Evolutionary conservation across 2,113 vertebrate genomes (phyloP).

Genomic region (Silurus glanis): DNA sequence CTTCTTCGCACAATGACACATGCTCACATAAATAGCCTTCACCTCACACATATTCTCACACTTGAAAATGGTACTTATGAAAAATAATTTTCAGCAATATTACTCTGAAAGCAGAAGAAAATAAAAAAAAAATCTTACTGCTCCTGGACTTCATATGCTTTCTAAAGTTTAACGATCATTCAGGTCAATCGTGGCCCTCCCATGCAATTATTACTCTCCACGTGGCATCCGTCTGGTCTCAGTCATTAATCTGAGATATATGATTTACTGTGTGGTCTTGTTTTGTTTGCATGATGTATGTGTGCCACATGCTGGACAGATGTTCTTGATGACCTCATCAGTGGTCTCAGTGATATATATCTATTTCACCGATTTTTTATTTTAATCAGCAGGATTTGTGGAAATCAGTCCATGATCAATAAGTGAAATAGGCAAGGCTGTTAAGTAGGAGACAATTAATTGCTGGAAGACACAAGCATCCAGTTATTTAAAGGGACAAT

Average conservation of each 20-base stretch:
- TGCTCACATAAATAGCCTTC: conserved; percentile 45
- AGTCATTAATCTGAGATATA: conserved; percentile 1
- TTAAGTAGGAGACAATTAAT: background rate
- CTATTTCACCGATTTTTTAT: background rate
- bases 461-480: background rate
- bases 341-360: background rate
- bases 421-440: background rate
- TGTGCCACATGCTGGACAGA: background rate
- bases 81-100: conserved; percentile 25
- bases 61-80: conserved; percentile 33
- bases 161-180: background rate
- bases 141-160: background rate
- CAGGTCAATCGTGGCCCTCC: background rate
- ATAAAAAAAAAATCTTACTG: conserved; percentile 4
- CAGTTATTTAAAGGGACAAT: background rate
- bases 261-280: conserved; percentile 14
- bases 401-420: background rate
- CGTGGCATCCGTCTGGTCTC: background rate
- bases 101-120: conserved; percentile 15
- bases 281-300: conserved; percentile 19
- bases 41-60: conserved; percentile 47
- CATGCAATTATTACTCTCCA: background rate
- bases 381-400: background rate
- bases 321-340: conserved; percentile 18
- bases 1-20: conserved; percentile 48